Base-by-base conservation (phyloP, 2,888 invertebrate genomes). In the Galerucella calmariensis region DNA sequence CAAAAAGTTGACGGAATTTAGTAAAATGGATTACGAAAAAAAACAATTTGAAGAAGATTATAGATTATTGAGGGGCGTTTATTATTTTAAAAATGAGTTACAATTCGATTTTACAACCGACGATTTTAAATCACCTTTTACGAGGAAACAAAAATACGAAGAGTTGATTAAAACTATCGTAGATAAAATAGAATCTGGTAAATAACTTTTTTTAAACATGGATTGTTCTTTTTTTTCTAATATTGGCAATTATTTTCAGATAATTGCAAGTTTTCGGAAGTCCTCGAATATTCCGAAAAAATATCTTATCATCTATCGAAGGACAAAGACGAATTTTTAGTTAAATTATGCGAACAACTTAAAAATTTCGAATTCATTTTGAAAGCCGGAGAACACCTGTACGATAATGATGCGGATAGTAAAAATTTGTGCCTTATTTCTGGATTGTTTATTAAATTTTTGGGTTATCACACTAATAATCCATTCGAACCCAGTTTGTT, bases 401-500 rank as follows among this genome's bases (percentile, higher is more conserved):
- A 80, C 59, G 66, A 72, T 27, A 76, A 77, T 48, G 77, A 81
- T 20, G 74, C 75, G 12, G 67, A 77, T 63, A 63, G 80, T 0
- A 70, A 77, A 67, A 74, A 79, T 71, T 74, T 84, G 27, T 83
- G 82, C 70, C 61, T 79, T 20, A 77, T 82, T 53, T 82, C 82
- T 9, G 69, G 79, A 16, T 77, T 83, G 41, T 76, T 84, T 58
- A 68, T 85, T 65, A 79, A 81, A 75, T 80, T 80, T 73, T 66
- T 82, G 35, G 74, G 74, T 20, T 62, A 27, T 24, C 53, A 70
- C 27, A 70, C 67, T 53, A 53, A 67, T 2, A 12, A 53, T 11
- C 35, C 59, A 51, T 68, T 69, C 6, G 51, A 53, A 35, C 69
- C 74, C 41, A 61, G 70, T 16, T 73, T 67, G 41, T 65, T 59